Base-by-base conservation (phyloP, 2,113 vertebrate genomes). In the Chionodraco myersi region DNA sequence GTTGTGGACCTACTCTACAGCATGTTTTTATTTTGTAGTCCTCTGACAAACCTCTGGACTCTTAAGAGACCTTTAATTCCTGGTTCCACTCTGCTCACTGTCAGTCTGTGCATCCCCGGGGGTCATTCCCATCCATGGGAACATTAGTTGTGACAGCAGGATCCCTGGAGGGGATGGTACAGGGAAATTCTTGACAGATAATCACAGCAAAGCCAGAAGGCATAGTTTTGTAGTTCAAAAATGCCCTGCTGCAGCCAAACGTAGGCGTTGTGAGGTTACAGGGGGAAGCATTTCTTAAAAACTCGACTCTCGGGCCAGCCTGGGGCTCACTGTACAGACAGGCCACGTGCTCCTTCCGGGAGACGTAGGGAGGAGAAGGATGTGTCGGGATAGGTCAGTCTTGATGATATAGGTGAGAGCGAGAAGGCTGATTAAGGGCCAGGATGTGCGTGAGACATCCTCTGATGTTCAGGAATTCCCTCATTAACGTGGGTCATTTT, bases 371-470 rank as follows among this genome's bases (percentile, higher is more conserved):
- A 84, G 53, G 18, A 52, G 26, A 64, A 82, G 77, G 88, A 93
- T 89, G 72, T 71, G 81, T 88, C 80, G 74, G 64, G 82, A 34
- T 66, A 61, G 83, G 75, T 81, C 77, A 68, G 36, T 10, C 72
- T 81, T 69, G 79, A 70, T 74, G 71, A 84, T 86, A 71, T 83
- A 93, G 93, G 90, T 93, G 86, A 93, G 90, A 88, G 71, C 86
- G 18, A 52, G 69, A 64, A 21, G n/a, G 18, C 81, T 90, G 91
- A 92, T 93, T 91, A 92, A 90, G 84, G 72, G 75, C 80, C 86
- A 92, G 93, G 93, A 92, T 91, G 85, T 92, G 87, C 72, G 85
- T 90, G 90, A 91, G 87, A 93, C 92, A 93, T 93, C 89, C 92
- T 94, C 81, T 90, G 84, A 92, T 87, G 90, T 86, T 85, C 90